phyloP scores from a whole-genome alignment of 2,888 invertebrate species.

The Ochropleura leucogaster region DNA sequence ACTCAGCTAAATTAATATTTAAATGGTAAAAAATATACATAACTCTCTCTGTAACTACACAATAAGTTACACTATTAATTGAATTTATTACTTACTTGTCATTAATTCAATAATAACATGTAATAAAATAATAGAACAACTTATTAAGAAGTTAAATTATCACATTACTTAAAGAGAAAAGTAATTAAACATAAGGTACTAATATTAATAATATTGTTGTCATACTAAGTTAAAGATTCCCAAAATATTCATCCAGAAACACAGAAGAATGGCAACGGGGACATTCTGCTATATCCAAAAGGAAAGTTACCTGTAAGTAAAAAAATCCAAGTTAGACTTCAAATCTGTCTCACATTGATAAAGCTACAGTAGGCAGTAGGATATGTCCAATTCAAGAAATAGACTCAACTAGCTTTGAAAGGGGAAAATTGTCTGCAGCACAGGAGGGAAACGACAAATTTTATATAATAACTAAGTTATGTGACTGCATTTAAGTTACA shows the following conservation, averaged over 20 bases:
- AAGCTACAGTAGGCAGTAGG: background rate
- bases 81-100: conserved; percentile 28
- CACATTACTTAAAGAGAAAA: conserved; percentile 11
- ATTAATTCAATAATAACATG: conserved; percentile 44
- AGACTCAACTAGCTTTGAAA: background rate
- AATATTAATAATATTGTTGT: background rate
- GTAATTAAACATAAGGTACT: conserved; percentile 19
- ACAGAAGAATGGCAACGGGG: conserved; percentile 85
- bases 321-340: background rate
- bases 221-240: conserved; percentile 53
- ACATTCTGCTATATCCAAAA: conserved; percentile 87
- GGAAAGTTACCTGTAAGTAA: conserved; percentile 85
- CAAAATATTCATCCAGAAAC: conserved; percentile 82
- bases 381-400: too few relatives aligned
- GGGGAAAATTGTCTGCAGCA: background rate
- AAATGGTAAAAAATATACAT: conserved; percentile 45
- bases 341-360: background rate
- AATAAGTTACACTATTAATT: conserved; percentile 36
- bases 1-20: conserved; percentile 53
- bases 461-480: too few relatives aligned
- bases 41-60: background rate
- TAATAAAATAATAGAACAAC: conserved; percentile 34
- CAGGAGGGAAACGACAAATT: background rate
- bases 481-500: background rate
- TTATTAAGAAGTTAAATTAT: conserved; percentile 17